Evolutionary conservation across 2,113 vertebrate species (phyloP).

Genomic region (cattle (Bos taurus)): ARS-UCD2.0 NC_037346.1:62886001-62886500

Average conservation of each 20-base stretch:
- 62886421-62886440: neutral
- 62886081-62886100: neutral
- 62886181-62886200: neutral
- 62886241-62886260: accelerated
- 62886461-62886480: neutral
- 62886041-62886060: neutral
- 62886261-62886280: neutral
- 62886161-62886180: too few species aligned
- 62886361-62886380: neutral
- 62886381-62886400: neutral
- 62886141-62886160: neutral
- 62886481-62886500: neutral
- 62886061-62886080: neutral
- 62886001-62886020: neutral
- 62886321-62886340: neutral
- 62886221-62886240: neutral
- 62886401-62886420: accelerated
- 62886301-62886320: neutral
- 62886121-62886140: neutral
- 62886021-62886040: neutral
- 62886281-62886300: accelerated
- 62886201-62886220: neutral
- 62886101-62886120: neutral
- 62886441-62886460: neutral
- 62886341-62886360: neutral